Evolutionary conservation across 2,113 vertebrate species (phyloP), one percentile per base, ranked within the genome.

Genomic region (Bubo scandiacus): DNA sequence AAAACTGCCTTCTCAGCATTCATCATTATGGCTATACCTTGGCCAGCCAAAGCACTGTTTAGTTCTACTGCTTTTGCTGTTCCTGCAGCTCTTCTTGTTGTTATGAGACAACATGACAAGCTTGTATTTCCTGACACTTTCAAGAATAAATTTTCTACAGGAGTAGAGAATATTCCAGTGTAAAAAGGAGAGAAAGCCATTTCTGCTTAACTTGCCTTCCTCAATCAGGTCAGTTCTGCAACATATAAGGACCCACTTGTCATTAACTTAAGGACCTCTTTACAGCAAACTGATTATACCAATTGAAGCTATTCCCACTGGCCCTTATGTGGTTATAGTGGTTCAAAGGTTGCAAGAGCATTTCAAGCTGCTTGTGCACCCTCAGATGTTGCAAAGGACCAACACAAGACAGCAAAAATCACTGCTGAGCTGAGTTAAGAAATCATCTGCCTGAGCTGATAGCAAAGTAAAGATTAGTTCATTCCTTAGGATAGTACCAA

Each of bases 1-100:
- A 85, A 94, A 93, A 87, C 58, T 94, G 63, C 59, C 23, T 74
- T 92, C 75, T 92, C 82, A 83, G 45, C 62, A 62, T n/a, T 58
- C 49, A 11, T 65, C 42, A 30, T 66, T 59, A 80, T 7, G 10
- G 19, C 6, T 55, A 4, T 36, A 34, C 36, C 30, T 57, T 43
- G 72, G 38, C 47, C 70, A 74, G 26, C 21, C 55, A 63, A 80
- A 92, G n/a, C 1, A 3, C 12, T 74, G 32, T 34, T 83, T 45
- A 71, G 25, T 77, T 61, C 49, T 58, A 42, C n/a, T 42, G 14
- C 29, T 91, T 81, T 62, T 86, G n/a, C 51, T 71, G 8, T 63
- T 88, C 36, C 15, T 78, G 47, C 15, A 86, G 72, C 6, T 79
- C 88, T 81, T 71, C 55, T 78, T 49, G 7, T 63, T 59, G 16